Evolutionary conservation across 2,888 invertebrate genomes (phyloP), one percentile per base, ranked within the genome.

Genomic region (Magallana nippona): DNA sequence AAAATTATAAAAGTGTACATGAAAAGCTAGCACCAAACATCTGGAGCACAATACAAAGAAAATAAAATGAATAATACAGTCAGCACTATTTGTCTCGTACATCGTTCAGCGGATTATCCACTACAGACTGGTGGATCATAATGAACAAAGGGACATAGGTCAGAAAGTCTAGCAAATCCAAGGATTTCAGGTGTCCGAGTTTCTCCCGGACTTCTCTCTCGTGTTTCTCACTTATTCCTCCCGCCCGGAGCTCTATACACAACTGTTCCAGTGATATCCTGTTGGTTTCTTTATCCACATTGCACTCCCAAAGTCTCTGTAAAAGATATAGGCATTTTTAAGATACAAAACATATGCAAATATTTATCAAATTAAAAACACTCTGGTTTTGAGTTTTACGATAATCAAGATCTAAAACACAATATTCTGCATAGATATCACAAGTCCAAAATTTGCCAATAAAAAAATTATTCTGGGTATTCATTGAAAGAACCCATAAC

Each of bases 101-200:
- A 82, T 91, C 91, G 85, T 91, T 91, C 55, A 94, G 87, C 8
- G 94, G 94, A 88, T 94, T 93, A 32, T 87, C 84, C 13, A 94
- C 90, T 0, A 94, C 92, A 11, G 92, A 90, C 82, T 92, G 88
- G 83, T 94, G 94, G 57, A 94, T 92, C 91, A 93, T 91, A 57
- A 94, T 92, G 87, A 94, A 94, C 27, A 94, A 87, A 0, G 94
- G 94, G 55, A 93, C 90, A 87, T 94, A 94, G 55, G 93, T 92
- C 77, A 94, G 90, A 87, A 94, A 94, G 87, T 94, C 94, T 22
- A 94, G 88, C 55, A 94, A 87, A 87, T 94, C 93, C 10, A 94
- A 86, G 1, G 91, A 86, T 19, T 86, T 78, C 78, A 92, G 83
- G 85, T 92, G 91, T 27, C 89, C 86, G 8, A 94, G 89, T 87